Evolutionary conservation across 2,888 invertebrate genomes (phyloP), one percentile per base, ranked within the genome.

Genomic region (Serripes groenlandicus): DNA sequence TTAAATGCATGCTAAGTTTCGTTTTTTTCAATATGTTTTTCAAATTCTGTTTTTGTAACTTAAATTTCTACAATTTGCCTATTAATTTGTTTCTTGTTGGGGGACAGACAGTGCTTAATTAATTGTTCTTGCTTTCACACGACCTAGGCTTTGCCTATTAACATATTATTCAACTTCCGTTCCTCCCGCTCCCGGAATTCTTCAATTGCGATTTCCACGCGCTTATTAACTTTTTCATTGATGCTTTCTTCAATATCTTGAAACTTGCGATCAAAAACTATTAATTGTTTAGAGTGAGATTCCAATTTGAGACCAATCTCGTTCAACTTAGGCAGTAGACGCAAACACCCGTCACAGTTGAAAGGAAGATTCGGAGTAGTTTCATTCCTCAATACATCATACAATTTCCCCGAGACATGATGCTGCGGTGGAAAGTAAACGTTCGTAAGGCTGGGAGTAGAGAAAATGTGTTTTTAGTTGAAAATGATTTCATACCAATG

Each of bases 141-240:
- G n/a, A n/a, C n/a, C n/a, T n/a, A n/a, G n/a, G n/a, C n/a, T n/a
- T n/a, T n/a, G n/a, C n/a, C n/a, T n/a, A n/a, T n/a, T n/a, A n/a
- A n/a, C n/a, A n/a, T n/a, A n/a, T n/a, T 42, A 54, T 75, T 75
- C 18, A 54, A 75, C 26, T 75, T 75, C 23, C 75, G 15, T 34
- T 54, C 66, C 26, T 75, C 75, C 35, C 75, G 18, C 5, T 75
- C 75, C 4, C 68, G 66, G 28, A 34, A 75, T n/a, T 26, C 5
- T 56, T 75, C 56, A 69, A 80, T 74, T 18, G 70, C 54, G 18
- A 21, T 35, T n/a, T 72, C 71, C 7, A 72, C 71, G 34, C 35
- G 35, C 28, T n/a, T 35, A 23, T n/a, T 58, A 7, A 72, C 54
- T 49, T 30, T 32, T 7, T 52, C 30, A 9, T 70, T 23, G 28